Evolutionary conservation across 2,113 vertebrate genomes (phyloP), one percentile per base, ranked within the genome.

Genomic region (Cricetomys ansorgei): DNA sequence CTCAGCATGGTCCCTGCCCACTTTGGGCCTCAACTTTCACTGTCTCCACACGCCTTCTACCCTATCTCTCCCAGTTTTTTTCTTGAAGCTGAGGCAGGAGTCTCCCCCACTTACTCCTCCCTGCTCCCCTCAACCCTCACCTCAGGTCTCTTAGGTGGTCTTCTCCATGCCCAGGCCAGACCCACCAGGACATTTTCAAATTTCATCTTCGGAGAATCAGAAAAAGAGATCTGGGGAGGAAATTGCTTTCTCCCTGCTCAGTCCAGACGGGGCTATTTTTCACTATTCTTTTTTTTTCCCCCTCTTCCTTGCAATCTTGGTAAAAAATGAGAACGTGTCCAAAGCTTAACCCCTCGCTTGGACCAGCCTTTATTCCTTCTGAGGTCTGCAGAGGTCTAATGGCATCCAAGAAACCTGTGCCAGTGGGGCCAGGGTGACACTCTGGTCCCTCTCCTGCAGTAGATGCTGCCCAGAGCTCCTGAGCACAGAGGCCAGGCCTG

Each of bases 191-290:
- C 86, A 62, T 88, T 94, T 96, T 55, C 53, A 96, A 91, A 97
- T 69, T 96, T 79, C 64, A 96, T 97, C 95, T 96, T 95, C 95
- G 88, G 62, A 98, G 95, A 98, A 97, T 97, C 97, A 96, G 94
- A 96, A 97, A 93, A 94, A 94, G 83, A 91, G 93, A 96, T 98
- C 97, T 98, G 96, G 96, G 95, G 83, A 98, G 96, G 97, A 98
- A 98, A 98, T 97, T 98, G 96, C 93, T 96, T 97, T 97, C 88
- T 70, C 93, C 96, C 62, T 59, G 73, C 69, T 80, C 94, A 34
- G 95, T 89, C 96, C 70, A n/a, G 91, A 2, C 1, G 80, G 79
- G 25, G 70, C 65, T 94, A 91, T 90, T 95, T 97, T 95, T 89
- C 13, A 96, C 64, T 75, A 29, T 17, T 57, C 37, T 50, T 15